Evolutionary conservation across 2,797 vertebrate genomes (phyloP), one percentile per base, ranked within the genome.

Genomic region (Rhynchonycteris naso): DNA sequence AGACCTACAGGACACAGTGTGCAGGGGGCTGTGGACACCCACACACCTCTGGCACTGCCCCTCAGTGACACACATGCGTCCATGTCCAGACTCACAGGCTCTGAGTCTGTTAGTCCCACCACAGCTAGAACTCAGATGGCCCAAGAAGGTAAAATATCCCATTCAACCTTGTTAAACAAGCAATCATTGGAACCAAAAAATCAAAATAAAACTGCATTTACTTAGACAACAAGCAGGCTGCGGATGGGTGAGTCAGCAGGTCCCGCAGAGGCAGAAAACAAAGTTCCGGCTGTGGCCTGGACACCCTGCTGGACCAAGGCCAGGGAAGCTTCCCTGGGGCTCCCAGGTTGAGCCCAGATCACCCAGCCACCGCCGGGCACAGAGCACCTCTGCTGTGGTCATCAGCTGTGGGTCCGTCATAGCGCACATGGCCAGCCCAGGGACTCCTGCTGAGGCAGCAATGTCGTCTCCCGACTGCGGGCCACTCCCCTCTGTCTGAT

Each of bases 11-110:
- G 43, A 63, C 0, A 2, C 33, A 47, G 28, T 2, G 22, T 7
- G 1, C 1, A 8, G 19, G 22, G 16, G 3, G 28, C 69, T 26
- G 13, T 43, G 79, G 56, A 12, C 1, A 56, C 5, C 78, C 63
- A 2, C 52, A 65, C 76, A 30, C 10, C 22, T 24, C 47, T 12
- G 0, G 43, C 15, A 26, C 54, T 4, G 4, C 10, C 59, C 12
- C 63, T 47, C 6, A 3, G 54, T 1, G 1, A 68, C 8, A 1
- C n/a, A 12, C 26, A 61, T 24, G n/a, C 0, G 1, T 52, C 68
- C n/a, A 33, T 33, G 61, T 59, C 30, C 43, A 35, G 11, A n/a
- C n/a, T 9, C 5, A 26, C 4, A 7, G 3, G 52, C 10, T 50
- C 68, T 56, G 43, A 68, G 35, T 66, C 89, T 65, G 47, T 14